A percentile compares a stretch with the other conserved stretches of the same genome.
Evolutionary conservation across 2,888 invertebrate genomes (phyloP).

Genomic region (Temnothorax ravouxi): DNA sequence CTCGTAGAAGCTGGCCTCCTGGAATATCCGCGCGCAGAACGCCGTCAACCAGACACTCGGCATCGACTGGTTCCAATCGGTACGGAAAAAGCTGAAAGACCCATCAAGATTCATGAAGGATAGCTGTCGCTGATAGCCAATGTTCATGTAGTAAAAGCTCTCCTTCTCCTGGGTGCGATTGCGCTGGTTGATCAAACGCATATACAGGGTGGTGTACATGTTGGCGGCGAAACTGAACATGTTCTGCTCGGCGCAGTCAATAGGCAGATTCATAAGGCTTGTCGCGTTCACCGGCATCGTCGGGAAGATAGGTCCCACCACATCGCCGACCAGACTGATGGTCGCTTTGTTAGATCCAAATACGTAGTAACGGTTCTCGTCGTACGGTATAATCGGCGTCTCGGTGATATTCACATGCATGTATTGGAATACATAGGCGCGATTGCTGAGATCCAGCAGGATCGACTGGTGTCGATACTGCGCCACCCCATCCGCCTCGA

Average conservation of each 20-base stretch:
- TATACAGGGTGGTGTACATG: slow-evolving; percentile 96
- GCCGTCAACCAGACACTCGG: slow-evolving; percentile 97
- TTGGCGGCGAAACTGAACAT: slow-evolving; percentile 99
- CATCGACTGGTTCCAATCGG: slow-evolving; percentile 96
- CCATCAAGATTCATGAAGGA: slow-evolving; percentile 97
- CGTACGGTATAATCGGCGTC: slow-evolving; percentile 96
- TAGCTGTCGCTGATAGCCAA: slow-evolving; percentile 95
- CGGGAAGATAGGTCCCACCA: slow-evolving; percentile 97
- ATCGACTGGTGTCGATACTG: slow-evolving; percentile 97
- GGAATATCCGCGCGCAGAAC: slow-evolving; percentile 95
- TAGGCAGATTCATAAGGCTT: slow-evolving; percentile 92
- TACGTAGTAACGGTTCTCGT: slow-evolving; percentile 96
- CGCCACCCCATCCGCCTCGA: slow-evolving; percentile 96
- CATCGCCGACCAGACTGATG: slow-evolving; percentile 95
- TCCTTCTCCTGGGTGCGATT: slow-evolving; percentile 93
- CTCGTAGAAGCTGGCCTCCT: slow-evolving; percentile 97
- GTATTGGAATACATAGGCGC: slow-evolving; percentile 96
- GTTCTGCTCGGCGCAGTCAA: slow-evolving; percentile 98
- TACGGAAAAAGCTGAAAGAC: slow-evolving; percentile 96
- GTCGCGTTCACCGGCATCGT: slow-evolving; percentile 97
- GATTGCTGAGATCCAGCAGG: slow-evolving; percentile 96
- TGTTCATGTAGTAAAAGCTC: slow-evolving; percentile 96
- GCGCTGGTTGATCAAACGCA: slow-evolving; percentile 96
- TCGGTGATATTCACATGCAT: slow-evolving; percentile 98
- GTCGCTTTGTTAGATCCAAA: slow-evolving; percentile 96